Base-by-base conservation (phyloP, 30 jellyfish, hydroid and myxozoan species). In the Morbakka virulenta region DNA sequence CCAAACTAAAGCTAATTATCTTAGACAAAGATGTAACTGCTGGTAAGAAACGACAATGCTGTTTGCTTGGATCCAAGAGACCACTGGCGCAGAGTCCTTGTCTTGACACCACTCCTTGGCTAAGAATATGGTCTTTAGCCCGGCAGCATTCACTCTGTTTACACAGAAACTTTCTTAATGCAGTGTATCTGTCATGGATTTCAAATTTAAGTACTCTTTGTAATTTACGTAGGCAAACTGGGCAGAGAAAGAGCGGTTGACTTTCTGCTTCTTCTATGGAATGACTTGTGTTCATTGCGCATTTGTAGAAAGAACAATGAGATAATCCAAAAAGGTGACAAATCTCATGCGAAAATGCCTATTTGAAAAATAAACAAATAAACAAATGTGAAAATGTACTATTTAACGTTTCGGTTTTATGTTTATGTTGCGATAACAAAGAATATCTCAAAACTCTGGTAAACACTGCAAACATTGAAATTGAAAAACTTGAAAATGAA, bases 191-290 rank as follows among this genome's bases (percentile, higher is more conserved):
- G n/a, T 64, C 81, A 3, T 24, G 14, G 12, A 90, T 72, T 32
- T 53, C 28, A 68, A 83, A 90, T 62, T 84, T 84, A 17, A 90
- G 91, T 49, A 64, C 76, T 27, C 69, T 65, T 64, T 90, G 98
- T 68, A 90, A 71, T 49, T 90, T 90, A 2, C 98, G 95, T n/a
- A 90, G 82, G 69, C 98, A 90, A n/a, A 90, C 77, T 0, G 98
- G 98, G 65, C 98, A 90, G 26, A 90, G 79, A 28, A 84, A 74
- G 26, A 90, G 77, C 12, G 98, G 96, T 76, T 90, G 98, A 50
- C 47, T 84, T 14, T 90, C 98, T 23, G 69, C 94, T 36, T 83
- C 88, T 4, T 81, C 29, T 2, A 90, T 66, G 1, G 77, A 70
- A 2, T 61, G 20, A 34, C 93, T 80, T 36, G 86, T 65, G 80